Evolutionary conservation across 2,888 invertebrate genomes (phyloP), one percentile per base, ranked within the genome.

Genomic region (Apodemia mormo): DNA sequence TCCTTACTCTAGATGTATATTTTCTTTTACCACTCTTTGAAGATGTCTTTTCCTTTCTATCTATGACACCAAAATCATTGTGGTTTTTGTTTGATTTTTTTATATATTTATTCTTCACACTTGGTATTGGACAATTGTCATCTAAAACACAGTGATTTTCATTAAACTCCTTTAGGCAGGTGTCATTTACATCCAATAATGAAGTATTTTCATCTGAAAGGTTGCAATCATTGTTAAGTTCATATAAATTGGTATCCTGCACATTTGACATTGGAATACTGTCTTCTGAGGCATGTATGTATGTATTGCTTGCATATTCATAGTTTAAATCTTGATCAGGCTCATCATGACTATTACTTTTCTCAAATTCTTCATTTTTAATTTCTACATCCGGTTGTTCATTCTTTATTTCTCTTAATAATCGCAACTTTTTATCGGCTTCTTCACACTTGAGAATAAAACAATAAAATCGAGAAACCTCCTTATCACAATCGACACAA

Each of bases 381-480:
- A 29, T 49, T 33, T 64, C 71, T 14, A 71, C 61, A 37, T 68
- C 61, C 5, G 58, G 71, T 58, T 69, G 70, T 66, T 72, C 61
- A 1, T 72, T 52, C 64, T 71, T 68, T 58, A 68, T 67, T 10
- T 67, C 22, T 14, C 70, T 65, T 68, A 76, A 70, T 14, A 76
- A 77, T 2, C 83, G 83, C 12, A 91, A 73, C 68, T 78, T 82
- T 69, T 77, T 81, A 64, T 91, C 89, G 1, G 87, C 77, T 49
- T 82, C 79, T 77, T 88, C 86, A 70, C 90, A 90, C 77, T 84
- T 86, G 1, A 82, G 69, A 29, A 88, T 73, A 76, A 91, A 90
- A 66, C 77, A 76, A 71, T 87, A 89, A 61, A 85, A 82, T 2
- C 72, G 56, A 6, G 78, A 68, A 2, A 91, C 79, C 61, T 87